Conservation (phyloP, 2,113 vertebrate genomes). For the Hypomesus transpacificus region DNA sequence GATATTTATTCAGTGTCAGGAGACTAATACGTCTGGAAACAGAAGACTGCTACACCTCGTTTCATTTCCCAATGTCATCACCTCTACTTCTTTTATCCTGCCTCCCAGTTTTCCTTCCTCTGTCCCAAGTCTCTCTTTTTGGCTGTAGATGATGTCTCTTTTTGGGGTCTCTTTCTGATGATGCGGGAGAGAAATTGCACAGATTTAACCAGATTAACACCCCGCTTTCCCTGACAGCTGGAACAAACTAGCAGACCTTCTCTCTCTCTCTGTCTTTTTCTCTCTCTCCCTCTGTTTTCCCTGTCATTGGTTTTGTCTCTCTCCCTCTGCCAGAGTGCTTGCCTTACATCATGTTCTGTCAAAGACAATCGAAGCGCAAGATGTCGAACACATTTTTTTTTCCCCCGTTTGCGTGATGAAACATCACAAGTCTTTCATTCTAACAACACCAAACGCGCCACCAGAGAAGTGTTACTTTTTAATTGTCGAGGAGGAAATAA, state of each 20-base stretch:
- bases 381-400: constrained; percentile 59
- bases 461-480: constrained; percentile 66
- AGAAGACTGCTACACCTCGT: neutral
- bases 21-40: constrained; percentile 6
- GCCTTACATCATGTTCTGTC: constrained; percentile 45
- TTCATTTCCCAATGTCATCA: too few species aligned
- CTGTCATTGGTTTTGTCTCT: neutral
- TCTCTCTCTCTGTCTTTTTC: constrained; percentile 38
- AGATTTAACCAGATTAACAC: constrained; percentile 54
- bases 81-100: too few species aligned
- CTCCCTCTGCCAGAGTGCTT: neutral
- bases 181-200: constrained; percentile 6
- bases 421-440: constrained; percentile 56
- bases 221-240: constrained; percentile 48
- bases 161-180: too few species aligned
- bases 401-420: constrained; percentile 57
- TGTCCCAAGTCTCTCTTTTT: too few species aligned
- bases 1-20: constrained; percentile 66
- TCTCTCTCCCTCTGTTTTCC: neutral
- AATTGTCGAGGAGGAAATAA: constrained; percentile 63
- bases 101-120: too few species aligned
- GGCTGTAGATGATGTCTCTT: too few species aligned
- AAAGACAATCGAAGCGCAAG: constrained; percentile 72
- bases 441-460: constrained; percentile 63
- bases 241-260: constrained; percentile 30